Base-by-base conservation (phyloP, 2,888 invertebrate species). In the Thecocarcelia acutangulata region DNA sequence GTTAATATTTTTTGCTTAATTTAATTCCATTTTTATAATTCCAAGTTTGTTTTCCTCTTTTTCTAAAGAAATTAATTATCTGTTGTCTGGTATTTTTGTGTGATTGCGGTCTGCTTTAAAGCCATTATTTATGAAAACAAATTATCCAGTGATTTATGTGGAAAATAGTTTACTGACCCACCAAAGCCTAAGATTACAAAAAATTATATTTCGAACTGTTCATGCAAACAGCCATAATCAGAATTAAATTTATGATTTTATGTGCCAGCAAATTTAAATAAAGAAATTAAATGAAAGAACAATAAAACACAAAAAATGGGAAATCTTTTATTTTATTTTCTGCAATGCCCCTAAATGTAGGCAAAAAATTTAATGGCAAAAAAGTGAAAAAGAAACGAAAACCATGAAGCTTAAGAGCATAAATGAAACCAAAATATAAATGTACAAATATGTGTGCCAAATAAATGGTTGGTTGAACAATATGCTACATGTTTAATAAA, bases 391-490 rank as follows among this genome's bases (percentile, higher is more conserved):
- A 33, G 15, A 9, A 33, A 33, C 9, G 33, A 33, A 33, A 33
- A 8, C 33, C 33, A 33, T 33, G 33, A 2, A 42, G 33, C 19
- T 66, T 44, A 68, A 68, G 28, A 33, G 40, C 52, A 59, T 37
- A 68, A 52, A 64, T 54, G 42, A 69, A 63, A 33, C 9, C 9
- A 63, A 66, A 61, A 46, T 48, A 68, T 11, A 21, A 15, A 46
- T 17, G 9, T 46, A 24, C 33, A 33, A 33, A 33, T 17, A 66
- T 66, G 42, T 66, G 40, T 59, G 82, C 73, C 52, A 74, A 74
- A 70, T 78, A 70, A 74, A 78, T 74, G 78, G 68, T 58, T 78
- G 68, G 66, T 11, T 72, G 37, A 56, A 73, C 66, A 81, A 40
- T 68, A 73, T 56, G 56, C 37, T 72, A 37, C 66, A 77, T 68